These are phyloP conservation scores for Coccyzus lansbergi DNA, from an alignment of 2,797 vertebrate genomes.

Conservation along the genomic window DNA sequence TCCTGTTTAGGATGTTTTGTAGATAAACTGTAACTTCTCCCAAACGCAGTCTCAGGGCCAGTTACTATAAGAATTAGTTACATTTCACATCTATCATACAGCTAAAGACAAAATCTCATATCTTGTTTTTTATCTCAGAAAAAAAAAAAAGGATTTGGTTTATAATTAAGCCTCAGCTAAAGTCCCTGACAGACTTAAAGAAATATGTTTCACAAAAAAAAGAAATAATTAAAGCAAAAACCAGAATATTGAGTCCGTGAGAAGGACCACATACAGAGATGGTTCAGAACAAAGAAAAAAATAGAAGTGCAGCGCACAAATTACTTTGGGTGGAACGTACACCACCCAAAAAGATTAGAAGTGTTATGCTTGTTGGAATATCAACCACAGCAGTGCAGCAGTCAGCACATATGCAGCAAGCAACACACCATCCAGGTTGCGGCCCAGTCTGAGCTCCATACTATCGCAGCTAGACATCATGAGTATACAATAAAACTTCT, in stretches of 20 bases:
- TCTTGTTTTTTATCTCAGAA: background rate
- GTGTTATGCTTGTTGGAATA: background rate
- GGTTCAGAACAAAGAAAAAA: background rate
- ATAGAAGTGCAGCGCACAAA: background rate
- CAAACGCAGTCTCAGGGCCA: background rate
- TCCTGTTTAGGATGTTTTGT: background rate
- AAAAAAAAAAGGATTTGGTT: background rate
- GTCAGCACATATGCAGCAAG: background rate
- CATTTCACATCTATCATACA: background rate
- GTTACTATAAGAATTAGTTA: background rate
- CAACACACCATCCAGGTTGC: background rate
- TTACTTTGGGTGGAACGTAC: background rate
- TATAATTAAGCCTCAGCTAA: background rate
- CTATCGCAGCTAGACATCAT: background rate
- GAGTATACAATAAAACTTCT: background rate
- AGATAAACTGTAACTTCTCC: background rate
- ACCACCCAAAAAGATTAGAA: slow-evolving; percentile 28
- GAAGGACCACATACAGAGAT: background rate
- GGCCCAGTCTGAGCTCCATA: background rate
- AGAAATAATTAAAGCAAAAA: background rate
- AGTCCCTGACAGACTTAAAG: background rate
- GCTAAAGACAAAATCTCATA: background rate
- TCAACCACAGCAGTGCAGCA: background rate
- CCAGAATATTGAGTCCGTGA: background rate
- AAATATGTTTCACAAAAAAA: background rate